phyloP scores from a whole-genome alignment of 2,888 invertebrate species.

The Drosophila neotestacea region DNA sequence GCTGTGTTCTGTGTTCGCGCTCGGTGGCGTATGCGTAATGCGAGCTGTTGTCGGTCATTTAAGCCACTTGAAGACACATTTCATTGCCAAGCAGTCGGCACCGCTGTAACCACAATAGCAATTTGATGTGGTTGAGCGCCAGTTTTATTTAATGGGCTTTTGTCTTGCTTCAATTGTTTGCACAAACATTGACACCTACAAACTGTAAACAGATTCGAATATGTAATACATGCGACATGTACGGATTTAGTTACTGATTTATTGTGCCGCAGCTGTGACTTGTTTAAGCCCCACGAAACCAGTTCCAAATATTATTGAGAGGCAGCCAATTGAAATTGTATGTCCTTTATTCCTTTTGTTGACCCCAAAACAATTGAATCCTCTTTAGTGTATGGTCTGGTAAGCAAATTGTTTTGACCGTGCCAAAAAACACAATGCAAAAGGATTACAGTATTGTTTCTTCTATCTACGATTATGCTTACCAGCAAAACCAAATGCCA shows the following conservation, averaged over 20 bases:
- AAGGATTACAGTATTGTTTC: conserved; percentile 9
- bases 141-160: conserved; percentile 58
- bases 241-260: conserved; percentile 34
- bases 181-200: conserved; percentile 50
- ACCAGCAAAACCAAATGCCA: neutral
- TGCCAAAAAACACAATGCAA: conserved; percentile 27
- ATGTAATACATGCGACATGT: neutral
- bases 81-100: conserved; percentile 26
- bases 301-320: conserved; percentile 14
- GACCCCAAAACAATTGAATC: conserved; percentile 33
- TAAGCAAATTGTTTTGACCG: conserved; percentile 32
- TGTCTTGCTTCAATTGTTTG: conserved; percentile 44
- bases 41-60: conserved; percentile 39
- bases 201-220: conserved; percentile 31
- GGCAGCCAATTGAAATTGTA: conserved; percentile 23
- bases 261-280: conserved; percentile 26
- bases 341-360: conserved; percentile 18
- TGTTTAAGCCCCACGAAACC: conserved; percentile 5
- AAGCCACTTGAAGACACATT: conserved; percentile 48
- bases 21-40: conserved; percentile 56
- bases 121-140: conserved; percentile 51
- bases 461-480: neutral
- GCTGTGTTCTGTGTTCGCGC: conserved; percentile 29
- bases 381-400: conserved; percentile 18
- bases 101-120: conserved; percentile 30